Evolutionary conservation across 2,888 invertebrate species (phyloP).

Genomic region (Molanna angustata): DNA sequence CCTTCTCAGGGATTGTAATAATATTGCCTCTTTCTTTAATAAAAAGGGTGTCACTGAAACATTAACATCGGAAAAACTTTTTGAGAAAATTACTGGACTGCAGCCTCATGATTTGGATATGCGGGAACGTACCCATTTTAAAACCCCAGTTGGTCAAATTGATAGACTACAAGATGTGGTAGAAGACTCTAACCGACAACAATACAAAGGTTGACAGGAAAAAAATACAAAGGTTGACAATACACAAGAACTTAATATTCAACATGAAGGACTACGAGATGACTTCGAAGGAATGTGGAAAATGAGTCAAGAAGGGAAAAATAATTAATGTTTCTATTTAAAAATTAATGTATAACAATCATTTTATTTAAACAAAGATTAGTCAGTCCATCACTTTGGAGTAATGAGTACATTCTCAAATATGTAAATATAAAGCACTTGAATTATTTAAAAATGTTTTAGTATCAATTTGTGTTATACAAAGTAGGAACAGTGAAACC

Average conservation of each 20-base stretch:
- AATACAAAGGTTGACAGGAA: slow-evolving; percentile 44
- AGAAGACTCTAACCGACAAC: slow-evolving; percentile 48
- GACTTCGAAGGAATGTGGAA: slow-evolving; percentile 55
- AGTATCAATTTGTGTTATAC: too few species aligned
- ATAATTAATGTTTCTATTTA: too few species aligned
- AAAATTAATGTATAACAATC: background rate
- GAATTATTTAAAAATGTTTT: too few species aligned
- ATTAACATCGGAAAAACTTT: slow-evolving; percentile 66
- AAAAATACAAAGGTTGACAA: slow-evolving; percentile 45
- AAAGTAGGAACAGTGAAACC: too few species aligned
- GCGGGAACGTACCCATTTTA: slow-evolving; percentile 62
- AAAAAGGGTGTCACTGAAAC: slow-evolving; percentile 65
- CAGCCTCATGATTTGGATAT: slow-evolving; percentile 58
- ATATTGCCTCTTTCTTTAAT: slow-evolving; percentile 78
- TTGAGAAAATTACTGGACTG: slow-evolving; percentile 70
- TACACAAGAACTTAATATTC: slow-evolving; percentile 9
- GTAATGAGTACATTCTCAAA: too few species aligned
- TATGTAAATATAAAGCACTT: too few species aligned
- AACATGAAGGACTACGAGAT: slow-evolving; percentile 36
- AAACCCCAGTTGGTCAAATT: slow-evolving; percentile 49
- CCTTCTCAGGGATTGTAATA: slow-evolving; percentile 81
- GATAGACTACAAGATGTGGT: slow-evolving; percentile 54
- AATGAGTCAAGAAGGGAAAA: slow-evolving; percentile 33
- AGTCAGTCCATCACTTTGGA: background rate
- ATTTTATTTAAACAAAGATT: background rate